Evolutionary conservation across 2,113 vertebrate species (phyloP).

Genomic region (Pampusana beccarii): DNA sequence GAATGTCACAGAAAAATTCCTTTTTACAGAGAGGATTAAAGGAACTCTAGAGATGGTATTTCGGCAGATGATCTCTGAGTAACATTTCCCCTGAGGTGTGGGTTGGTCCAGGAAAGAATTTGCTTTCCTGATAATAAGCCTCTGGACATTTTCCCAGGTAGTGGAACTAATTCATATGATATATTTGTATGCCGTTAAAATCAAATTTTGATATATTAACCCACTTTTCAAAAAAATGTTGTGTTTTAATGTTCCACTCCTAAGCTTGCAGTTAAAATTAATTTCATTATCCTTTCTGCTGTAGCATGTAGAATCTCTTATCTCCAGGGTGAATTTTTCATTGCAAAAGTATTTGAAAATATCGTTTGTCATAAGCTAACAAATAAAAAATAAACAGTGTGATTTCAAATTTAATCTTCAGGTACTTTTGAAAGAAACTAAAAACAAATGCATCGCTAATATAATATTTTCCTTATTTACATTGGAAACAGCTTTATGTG

Average conservation of each 20-base stretch:
- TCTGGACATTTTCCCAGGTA: constrained; percentile 32
- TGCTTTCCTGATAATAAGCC: neutral
- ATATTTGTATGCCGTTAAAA: neutral
- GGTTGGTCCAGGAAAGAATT: neutral
- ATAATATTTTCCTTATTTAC: neutral
- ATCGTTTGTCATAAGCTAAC: neutral
- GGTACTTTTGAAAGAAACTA: neutral
- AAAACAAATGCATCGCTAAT: neutral
- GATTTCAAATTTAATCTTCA: neutral
- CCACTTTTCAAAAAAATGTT: neutral
- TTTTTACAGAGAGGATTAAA: neutral
- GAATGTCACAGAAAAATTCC: neutral
- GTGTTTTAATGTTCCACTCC: neutral
- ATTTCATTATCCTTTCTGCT: constrained; percentile 5
- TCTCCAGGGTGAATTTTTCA: neutral
- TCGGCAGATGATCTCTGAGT: neutral
- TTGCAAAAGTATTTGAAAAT: constrained; percentile 22
- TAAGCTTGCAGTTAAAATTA: neutral
- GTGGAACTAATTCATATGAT: constrained; percentile 1
- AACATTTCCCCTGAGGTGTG: neutral
- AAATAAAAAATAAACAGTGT: neutral
- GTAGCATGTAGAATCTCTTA: neutral
- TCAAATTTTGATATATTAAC: constrained; percentile 5
- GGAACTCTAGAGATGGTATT: neutral
- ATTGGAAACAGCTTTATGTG: neutral